A percentile compares a stretch with the other conserved stretches of the same genome.
Evolutionary conservation across 2,888 invertebrate species (phyloP).

Genomic region (Hipparchia sbordonii): DNA sequence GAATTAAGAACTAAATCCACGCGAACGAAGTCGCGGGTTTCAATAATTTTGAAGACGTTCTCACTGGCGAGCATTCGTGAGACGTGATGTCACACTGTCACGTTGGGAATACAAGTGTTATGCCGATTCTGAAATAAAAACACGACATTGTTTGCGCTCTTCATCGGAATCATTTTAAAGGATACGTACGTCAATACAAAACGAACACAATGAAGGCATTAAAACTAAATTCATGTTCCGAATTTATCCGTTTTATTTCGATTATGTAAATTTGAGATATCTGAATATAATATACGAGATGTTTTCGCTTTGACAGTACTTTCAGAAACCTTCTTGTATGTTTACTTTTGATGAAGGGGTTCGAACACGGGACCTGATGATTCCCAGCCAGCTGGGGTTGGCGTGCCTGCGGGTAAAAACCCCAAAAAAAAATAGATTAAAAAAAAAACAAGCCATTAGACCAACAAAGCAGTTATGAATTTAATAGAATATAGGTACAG

Average conservation of each 20-base stretch:
- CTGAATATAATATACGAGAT: neutral
- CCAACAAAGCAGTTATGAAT: no score
- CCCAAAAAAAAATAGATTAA: no score
- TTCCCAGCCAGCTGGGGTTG: no score
- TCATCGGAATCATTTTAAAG: constrained; percentile 52
- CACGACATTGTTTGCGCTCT: constrained; percentile 59
- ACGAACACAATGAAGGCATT: constrained; percentile 41
- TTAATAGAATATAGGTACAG: neutral
- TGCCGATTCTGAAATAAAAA: constrained; percentile 63
- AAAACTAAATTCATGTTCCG: constrained; percentile 35
- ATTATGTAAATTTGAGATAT: constrained; percentile 18
- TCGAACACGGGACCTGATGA: no score
- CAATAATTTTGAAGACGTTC: constrained; percentile 13
- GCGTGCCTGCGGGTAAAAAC: no score
- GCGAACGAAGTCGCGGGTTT: constrained; percentile 1
- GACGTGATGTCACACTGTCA: constrained; percentile 73
- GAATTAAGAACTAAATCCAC: neutral
- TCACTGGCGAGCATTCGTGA: constrained; percentile 52
- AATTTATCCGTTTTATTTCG: constrained; percentile 30
- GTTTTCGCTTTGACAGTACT: constrained; percentile 6
- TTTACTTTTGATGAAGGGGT: no score
- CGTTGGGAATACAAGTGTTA: constrained; percentile 65
- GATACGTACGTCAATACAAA: constrained; percentile 43
- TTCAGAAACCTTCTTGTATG: neutral
- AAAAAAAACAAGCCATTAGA: no score